Evolutionary conservation across 2,113 vertebrate species (phyloP).

Genomic region (Phylloscopus trochiloides): DNA sequence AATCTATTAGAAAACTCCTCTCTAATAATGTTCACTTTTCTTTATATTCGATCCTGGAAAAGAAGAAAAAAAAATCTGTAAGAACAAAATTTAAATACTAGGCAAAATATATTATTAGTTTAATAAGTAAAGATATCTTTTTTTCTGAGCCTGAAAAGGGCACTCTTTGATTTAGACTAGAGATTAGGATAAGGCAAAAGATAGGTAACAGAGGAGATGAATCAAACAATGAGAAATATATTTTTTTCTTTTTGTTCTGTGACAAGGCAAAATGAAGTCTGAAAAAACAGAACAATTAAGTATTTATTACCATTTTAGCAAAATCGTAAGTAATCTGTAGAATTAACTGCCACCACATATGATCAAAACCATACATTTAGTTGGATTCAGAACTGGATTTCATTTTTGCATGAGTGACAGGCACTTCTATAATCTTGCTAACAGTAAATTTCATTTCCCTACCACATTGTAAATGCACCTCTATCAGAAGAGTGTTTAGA

Average conservation of each 20-base stretch:
- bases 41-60: neutral
- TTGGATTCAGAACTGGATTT: neutral
- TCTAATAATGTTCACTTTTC: neutral
- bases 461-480: neutral
- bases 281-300: neutral
- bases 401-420: neutral
- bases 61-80: neutral
- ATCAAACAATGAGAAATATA: neutral
- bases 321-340: neutral
- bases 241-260: neutral
- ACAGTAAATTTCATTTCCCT: neutral
- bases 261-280: neutral
- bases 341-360: neutral
- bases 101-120: neutral
- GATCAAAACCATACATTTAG: neutral
- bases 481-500: neutral
- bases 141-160: neutral
- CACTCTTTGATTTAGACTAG: neutral
- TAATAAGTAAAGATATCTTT: neutral
- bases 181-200: neutral
- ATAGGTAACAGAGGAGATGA: neutral
- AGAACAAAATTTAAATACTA: neutral
- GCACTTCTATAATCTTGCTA: neutral
- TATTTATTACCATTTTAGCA: neutral
- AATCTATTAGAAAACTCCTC: neutral